These are phyloP conservation scores for Cossypha heuglini DNA, from an alignment of 2,797 vertebrate species.

Conservation along the genomic window DNA sequence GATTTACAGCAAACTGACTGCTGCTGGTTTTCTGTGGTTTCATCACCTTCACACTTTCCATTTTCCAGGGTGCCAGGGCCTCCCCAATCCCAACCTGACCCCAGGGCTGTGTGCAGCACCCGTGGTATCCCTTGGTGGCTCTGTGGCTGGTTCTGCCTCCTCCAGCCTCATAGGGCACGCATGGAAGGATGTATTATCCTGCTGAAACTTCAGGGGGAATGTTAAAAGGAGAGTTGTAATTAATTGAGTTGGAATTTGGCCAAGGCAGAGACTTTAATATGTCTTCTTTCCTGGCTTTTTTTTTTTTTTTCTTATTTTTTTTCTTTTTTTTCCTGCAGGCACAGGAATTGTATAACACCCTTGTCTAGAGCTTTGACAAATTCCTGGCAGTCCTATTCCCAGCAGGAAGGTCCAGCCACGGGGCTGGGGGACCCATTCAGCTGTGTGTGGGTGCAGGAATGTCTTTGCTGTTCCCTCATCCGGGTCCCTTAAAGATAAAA, in stretches of 20 bases:
- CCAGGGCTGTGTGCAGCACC: neutral
- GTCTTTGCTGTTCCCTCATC: neutral
- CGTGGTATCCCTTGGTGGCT: fast-evolving
- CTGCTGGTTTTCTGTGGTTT: conserved; percentile 14
- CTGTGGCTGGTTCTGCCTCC: neutral
- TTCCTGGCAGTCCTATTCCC: neutral
- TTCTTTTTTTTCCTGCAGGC: neutral
- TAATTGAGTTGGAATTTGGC: conserved; percentile 16
- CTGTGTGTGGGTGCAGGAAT: neutral
- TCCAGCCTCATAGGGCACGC: neutral
- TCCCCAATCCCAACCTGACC: neutral
- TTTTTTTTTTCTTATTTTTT: neutral
- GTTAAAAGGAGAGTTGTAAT: conserved; percentile 45
- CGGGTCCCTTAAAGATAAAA: neutral
- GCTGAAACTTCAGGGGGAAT: conserved; percentile 42
- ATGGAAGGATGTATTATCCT: neutral
- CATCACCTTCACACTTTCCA: neutral
- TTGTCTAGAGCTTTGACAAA: neutral
- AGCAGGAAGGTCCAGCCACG: neutral
- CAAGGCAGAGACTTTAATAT: conserved; percentile 28
- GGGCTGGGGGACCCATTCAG: neutral
- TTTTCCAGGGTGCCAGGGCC: neutral
- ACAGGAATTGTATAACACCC: neutral
- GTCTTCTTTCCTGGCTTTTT: neutral
- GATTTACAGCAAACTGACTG: conserved; percentile 42